Base-by-base conservation (phyloP, 1,140 invertebrate species). In the Drosophila truncata region DNA sequence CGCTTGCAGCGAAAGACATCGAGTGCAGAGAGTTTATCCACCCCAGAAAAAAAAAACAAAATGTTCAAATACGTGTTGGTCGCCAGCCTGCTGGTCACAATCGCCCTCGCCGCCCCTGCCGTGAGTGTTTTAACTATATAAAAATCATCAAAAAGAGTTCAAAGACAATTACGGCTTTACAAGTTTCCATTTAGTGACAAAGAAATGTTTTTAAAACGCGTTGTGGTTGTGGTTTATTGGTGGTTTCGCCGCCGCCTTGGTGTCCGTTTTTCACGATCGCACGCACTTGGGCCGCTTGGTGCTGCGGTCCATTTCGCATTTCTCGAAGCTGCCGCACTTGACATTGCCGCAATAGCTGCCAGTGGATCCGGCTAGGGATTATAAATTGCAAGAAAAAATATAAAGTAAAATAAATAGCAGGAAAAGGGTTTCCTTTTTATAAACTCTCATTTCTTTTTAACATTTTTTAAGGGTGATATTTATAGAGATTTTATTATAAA, bases 251-350 rank as follows among this genome's bases (percentile, higher is more conserved):
- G 39, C 55, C 20, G 39, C 23, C 39, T 9, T n/a, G 16, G 31
- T 35, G 52, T 54, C 52, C 52, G 42, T 16, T 29, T 42, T 60
- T 73, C 20, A 73, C 18, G 94, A 91, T 23, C 95, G 92, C 55
- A 95, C 94, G 73, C 96, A 96, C 91, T 95, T 96, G 83, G 95
- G 94, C 14, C 94, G 93, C 91, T 95, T 96, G 13, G 95, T 95
- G 64, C 86, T 91, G 37, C 93, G 94, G 86, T 96, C 95, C 49
- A 94, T 92, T 79, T 95, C 94, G 85, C 96, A 96, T 63, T 95
- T 96, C 92, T 96, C 95, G 78, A 94, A 95, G 7, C 94, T 79
- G 78, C 93, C 94, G 78, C 96, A 96, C 91, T 95, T 96, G 35
- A 94, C 93, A 80, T 96, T 96, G 69, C 94, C 94, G 78, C 96